A percentile compares a stretch with the other conserved stretches of the same genome.
These are phyloP conservation scores for Eupristina koningsbergeri DNA, from an alignment of 1,140 invertebrate species.

Conservation along the genomic window DNA sequence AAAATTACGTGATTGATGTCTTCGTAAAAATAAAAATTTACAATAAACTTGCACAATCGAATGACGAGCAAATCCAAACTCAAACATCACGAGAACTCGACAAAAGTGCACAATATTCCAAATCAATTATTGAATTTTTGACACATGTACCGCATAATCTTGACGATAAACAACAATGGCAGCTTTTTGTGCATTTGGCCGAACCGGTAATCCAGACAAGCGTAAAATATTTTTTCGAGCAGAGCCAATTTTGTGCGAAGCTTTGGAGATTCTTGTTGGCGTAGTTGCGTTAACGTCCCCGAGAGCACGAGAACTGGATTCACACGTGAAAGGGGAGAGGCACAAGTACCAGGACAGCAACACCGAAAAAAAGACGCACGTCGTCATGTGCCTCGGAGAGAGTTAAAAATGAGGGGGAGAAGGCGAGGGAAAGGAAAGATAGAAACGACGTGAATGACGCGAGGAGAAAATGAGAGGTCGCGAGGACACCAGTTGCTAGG, in stretches of 20 bases:
- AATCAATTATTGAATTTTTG: too few species aligned
- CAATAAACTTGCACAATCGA: background rate
- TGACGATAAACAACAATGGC: background rate
- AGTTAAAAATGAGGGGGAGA: conserved; percentile 17
- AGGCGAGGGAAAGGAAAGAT: conserved; percentile 44
- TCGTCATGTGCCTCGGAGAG: background rate
- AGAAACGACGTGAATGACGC: conserved; percentile 27
- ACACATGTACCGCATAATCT: too few species aligned
- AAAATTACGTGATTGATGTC: too few species aligned
- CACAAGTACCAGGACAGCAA: background rate
- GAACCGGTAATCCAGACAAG: background rate
- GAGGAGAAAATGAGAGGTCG: conserved; percentile 53
- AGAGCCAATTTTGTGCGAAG: background rate
- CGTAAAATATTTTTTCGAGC: background rate
- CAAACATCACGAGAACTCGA: too few species aligned
- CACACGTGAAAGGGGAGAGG: conserved; percentile 48
- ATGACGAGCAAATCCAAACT: too few species aligned
- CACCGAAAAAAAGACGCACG: too few species aligned
- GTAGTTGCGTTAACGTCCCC: background rate
- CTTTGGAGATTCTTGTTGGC: background rate
- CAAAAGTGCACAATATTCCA: too few species aligned
- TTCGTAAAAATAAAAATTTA: background rate
- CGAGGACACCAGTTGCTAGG: conserved; percentile 72
- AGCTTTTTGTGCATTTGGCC: background rate
- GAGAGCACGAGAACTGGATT: conserved; percentile 41